A percentile compares a stretch with the other conserved stretches of the same genome.
These are phyloP conservation scores for Drosophila ezoana DNA, from an alignment of 2,888 invertebrate genomes.

Conservation along the genomic window DNA sequence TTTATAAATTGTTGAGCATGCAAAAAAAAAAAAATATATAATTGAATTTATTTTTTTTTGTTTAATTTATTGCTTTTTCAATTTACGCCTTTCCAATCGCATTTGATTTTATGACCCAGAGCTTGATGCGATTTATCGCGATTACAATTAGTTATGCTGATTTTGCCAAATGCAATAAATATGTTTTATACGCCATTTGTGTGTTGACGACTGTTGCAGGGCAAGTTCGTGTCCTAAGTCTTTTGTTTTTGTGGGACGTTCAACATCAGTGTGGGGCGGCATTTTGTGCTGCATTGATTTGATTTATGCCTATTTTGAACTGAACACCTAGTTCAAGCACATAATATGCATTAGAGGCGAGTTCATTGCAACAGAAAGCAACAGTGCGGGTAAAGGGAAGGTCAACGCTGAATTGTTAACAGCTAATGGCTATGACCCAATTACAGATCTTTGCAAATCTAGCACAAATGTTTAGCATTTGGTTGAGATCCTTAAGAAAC, in stretches of 20 bases:
- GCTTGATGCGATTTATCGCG: constrained; percentile 62
- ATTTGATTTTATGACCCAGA: constrained; percentile 47
- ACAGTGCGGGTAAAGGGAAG: constrained; percentile 35
- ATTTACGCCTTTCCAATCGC: constrained; percentile 67
- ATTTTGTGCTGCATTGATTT: constrained; percentile 40
- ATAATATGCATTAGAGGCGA: constrained; percentile 13
- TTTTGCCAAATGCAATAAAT: constrained; percentile 60
- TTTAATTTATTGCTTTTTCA: constrained; percentile 48
- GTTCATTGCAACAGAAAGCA: constrained; percentile 29
- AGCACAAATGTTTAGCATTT: background rate
- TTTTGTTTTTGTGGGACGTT: constrained; percentile 63
- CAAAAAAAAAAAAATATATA: constrained; percentile 27
- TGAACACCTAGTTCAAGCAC: constrained; percentile 24
- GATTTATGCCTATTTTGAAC: constrained; percentile 39
- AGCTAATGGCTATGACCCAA: constrained; percentile 21
- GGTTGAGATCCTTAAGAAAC: constrained; percentile 1
- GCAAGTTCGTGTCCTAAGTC: constrained; percentile 80
- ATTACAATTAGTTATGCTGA: constrained; percentile 72
- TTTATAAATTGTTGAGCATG: constrained; percentile 18
- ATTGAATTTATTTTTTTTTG: constrained; percentile 13
- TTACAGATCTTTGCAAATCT: background rate
- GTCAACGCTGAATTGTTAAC: constrained; percentile 29
- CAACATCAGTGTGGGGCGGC: constrained; percentile 32
- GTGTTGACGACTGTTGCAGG: constrained; percentile 37
- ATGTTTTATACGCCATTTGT: constrained; percentile 47